A percentile compares a stretch with the other conserved stretches of the same genome.
These are phyloP conservation scores for Cercocebus atys DNA, from an alignment of 2,113 vertebrate genomes.

Conservation along the genomic window DNA sequence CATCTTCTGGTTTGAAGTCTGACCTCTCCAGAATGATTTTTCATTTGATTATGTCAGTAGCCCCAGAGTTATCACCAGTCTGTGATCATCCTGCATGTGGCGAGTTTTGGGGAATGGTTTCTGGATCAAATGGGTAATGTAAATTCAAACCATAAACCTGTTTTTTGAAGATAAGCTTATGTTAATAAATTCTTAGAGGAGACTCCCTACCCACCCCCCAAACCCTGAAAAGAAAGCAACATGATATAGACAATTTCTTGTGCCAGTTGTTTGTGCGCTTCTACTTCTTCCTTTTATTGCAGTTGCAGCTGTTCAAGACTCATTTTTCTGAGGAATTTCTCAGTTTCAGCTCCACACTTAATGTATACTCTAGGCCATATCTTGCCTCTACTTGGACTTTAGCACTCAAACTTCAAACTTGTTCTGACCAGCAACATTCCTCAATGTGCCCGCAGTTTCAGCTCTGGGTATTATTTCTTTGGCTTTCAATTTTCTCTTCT, in stretches of 20 bases:
- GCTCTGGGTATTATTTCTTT: neutral
- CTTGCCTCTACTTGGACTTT: neutral
- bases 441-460: neutral
- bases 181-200: neutral
- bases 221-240: neutral
- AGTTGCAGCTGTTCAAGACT: neutral
- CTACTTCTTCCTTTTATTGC: neutral
- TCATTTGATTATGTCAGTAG: neutral
- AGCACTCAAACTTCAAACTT: neutral
- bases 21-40: neutral
- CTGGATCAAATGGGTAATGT: neutral
- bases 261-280: neutral
- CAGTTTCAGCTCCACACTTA: neutral
- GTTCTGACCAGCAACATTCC: neutral
- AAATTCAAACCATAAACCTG: neutral
- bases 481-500: neutral
- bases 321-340: neutral
- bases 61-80: neutral
- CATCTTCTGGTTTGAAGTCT: neutral
- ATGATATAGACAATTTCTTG: neutral
- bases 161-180: neutral
- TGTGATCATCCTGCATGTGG: neutral
- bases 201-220: neutral
- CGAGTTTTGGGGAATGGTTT: neutral
- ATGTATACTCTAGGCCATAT: neutral